Percentiles rank a stretch among this genome's conserved stretches.
Conservation (phyloP, 2,797 vertebrate genomes). For the Sebastes ruberrimus region DNA sequence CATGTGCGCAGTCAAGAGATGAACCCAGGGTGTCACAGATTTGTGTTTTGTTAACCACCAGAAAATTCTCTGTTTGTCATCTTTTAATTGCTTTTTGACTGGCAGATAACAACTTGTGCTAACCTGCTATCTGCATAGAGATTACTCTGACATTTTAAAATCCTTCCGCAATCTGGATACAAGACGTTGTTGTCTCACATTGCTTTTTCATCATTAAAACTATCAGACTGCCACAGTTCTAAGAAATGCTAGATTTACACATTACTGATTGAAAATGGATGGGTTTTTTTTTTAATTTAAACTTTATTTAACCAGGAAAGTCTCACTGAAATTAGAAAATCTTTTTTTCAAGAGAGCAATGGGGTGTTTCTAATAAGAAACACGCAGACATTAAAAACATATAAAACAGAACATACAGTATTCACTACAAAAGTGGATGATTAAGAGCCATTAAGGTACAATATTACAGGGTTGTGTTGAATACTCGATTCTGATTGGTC, state of each 20-base stretch:
- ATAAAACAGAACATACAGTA: no score
- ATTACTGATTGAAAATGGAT: not conserved
- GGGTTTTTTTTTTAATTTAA: no score
- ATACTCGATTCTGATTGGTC: no score
- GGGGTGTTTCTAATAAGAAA: no score
- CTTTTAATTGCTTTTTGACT: constrained; percentile 6
- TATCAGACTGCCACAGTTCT: not conserved
- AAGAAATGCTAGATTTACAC: not conserved
- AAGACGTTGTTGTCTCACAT: not conserved
- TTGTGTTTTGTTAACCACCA: not conserved
- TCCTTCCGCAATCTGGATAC: not conserved
- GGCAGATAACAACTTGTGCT: constrained; percentile 1
- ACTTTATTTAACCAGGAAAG: no score
- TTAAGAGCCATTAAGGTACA: not conserved
- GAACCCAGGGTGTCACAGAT: not conserved
- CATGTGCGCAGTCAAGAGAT: not conserved
- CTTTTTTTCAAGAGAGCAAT: no score
- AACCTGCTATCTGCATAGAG: constrained; percentile 17
- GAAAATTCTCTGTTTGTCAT: not conserved
- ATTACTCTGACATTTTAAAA: constrained; percentile 12
- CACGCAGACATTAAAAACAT: no score
- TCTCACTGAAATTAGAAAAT: no score
- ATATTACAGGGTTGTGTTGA: no score
- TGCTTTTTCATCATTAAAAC: not conserved
- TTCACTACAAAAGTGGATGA: not conserved